Base-by-base conservation (phyloP, 2,797 vertebrate genomes). In the Hylomyscus alleni region DNA sequence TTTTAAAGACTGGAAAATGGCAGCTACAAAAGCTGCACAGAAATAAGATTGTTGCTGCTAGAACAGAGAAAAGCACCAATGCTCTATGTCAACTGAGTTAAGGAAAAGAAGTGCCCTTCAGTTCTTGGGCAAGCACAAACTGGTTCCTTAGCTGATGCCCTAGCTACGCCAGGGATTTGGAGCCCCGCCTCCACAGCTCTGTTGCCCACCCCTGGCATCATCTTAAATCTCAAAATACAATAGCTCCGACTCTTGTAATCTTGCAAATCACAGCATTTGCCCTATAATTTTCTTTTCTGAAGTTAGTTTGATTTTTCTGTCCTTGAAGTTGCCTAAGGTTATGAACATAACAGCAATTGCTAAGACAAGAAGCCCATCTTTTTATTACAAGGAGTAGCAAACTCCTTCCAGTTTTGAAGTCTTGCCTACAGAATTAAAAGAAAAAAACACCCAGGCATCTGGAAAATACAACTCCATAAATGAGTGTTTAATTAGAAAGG, bases 401-500 rank as follows among this genome's bases (percentile, higher is more conserved):
- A 77, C 11, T 52, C 40, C 8, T 11, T 90, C 22, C 44, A n/a
- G 40, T 93, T 96, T 94, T 89, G 85, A 94, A 93, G 91, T 47
- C 65, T 77, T 91, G 26, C 52, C 54, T 95, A 91, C 54, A 93
- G 83, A 81, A 88, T 52, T 89, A 87, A 92, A 52, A 19, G 15
- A 77, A 60, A 84, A 44, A 92, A 94, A 78, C 85, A 56, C 87
- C 40, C 88, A 40, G 44, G 72, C 76, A 85, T 96, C 95, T 98
- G 88, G 95, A 96, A 98, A 97, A 58, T 97, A 84, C 84, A 95
- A 54, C 96, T 96, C 95, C 85, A 94, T 92, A 83, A 96, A 90
- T 83, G 0, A 0, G 0, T 0, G 56, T 89, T 92, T 91, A 97
- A 96, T 97, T 90, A 90, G 54, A 82, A 11, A 2, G 93, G 44